Percentiles rank a stretch among this genome's conserved stretches.
phyloP scores from a whole-genome alignment of 2,797 vertebrate species.

The Pogoniulus pusillus region DNA sequence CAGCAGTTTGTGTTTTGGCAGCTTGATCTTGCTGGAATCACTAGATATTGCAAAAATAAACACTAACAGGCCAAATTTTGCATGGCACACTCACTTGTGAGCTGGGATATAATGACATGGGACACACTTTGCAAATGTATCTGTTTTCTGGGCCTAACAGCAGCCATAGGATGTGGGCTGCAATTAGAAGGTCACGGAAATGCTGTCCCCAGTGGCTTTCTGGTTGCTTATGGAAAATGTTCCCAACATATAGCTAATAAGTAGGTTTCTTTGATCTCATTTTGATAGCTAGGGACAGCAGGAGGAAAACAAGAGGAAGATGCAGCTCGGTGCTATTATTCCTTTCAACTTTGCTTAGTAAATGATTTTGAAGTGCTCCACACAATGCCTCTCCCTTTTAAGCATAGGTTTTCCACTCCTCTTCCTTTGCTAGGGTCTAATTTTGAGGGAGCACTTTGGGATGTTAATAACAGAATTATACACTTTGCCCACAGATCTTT shows the following conservation, averaged over 20 bases:
- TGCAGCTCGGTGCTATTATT: conserved; percentile 25
- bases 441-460: conserved; percentile 63
- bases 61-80: neutral
- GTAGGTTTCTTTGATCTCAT: conserved; percentile 54
- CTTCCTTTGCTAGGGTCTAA: conserved; percentile 50
- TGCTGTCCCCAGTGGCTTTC: conserved; percentile 42
- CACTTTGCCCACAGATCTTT: conserved; percentile 70
- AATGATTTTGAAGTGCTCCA: conserved; percentile 52
- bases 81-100: neutral
- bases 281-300: conserved; percentile 51
- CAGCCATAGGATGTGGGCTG: neutral
- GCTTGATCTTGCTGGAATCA: neutral
- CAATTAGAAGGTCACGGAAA: conserved; percentile 62
- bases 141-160: conserved; percentile 27
- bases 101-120: neutral
- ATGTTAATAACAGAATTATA: conserved; percentile 73
- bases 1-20: neutral
- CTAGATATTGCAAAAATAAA: neutral
- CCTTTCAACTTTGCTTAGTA: conserved; percentile 58
- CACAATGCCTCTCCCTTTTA: conserved; percentile 57
- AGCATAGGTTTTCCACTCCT: conserved; percentile 49
- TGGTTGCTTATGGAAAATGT: conserved; percentile 40
- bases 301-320: conserved; percentile 54
- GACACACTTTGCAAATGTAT: conserved; percentile 32
- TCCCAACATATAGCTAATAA: conserved; percentile 50